Base-by-base conservation (phyloP, 2,797 vertebrate genomes). In the Gallinago solitaria region DNA sequence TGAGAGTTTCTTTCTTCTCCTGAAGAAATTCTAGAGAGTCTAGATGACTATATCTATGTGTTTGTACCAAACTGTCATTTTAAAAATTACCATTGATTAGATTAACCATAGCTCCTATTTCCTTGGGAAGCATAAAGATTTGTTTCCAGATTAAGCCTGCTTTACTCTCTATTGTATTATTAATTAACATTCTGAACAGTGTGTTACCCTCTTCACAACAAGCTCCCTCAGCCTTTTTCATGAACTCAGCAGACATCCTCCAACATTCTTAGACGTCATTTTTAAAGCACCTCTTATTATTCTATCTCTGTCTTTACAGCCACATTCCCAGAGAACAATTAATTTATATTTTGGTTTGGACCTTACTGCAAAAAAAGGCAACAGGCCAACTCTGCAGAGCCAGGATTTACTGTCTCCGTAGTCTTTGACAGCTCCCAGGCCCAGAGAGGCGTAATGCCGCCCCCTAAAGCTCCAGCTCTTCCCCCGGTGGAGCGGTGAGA, bases 11-110 rank as follows among this genome's bases (percentile, higher is more conserved):
- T 2, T 61, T 30, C 28, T 39, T 39, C 24, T 71, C 48, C 50
- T 25, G 21, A 6, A 33, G 12, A 20, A 37, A 9, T 24, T 33
- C 32, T 2, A 4, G 18, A 50, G 23, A 77, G 9, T 6, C 16
- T 10, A 35, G 21, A 27, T 3, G 24, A 35, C 27, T 8, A 13
- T 0, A 65, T 16, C 9, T 5, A 14, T 2, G 17, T 1, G 2
- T 27, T 63, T 9, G 3, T 11, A 43, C 41, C 47, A 27, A 75
- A 57, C 0, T 1, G 11, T 25, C 27, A 11, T 45, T 79, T 75
- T n/a, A 41, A n/a, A 74, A 81, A 33, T 2, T 19, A 4, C 6
- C 11, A 25, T 1, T 25, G 17, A 33, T 5, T 16, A 11, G 5
- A n/a, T 30, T 24, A 57, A 23, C 10, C 9, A 9, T 9, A 50